Evolutionary conservation across 2,888 invertebrate genomes (phyloP), one percentile per base, ranked within the genome.

Genomic region (Drosophila formosana): DNA sequence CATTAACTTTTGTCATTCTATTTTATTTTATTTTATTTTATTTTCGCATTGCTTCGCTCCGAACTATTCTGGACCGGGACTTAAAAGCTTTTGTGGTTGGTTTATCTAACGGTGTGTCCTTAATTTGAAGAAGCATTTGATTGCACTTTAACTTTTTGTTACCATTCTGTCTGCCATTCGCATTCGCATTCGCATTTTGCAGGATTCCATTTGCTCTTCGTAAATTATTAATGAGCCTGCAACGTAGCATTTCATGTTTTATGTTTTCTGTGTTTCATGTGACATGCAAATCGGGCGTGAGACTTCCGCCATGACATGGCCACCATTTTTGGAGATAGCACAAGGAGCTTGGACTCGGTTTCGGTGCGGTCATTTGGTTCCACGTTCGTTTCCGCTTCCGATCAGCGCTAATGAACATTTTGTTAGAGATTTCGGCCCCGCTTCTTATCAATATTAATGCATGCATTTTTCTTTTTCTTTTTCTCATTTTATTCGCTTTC

Each of bases 391-490:
- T 88, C 82, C 86, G 76, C 50, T 80, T 89, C 79, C 80, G 88
- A 89, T 88, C 78, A 73, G 65, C 86, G 75, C 84, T 88, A 88
- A 87, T 88, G 90, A 87, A 82, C 74, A 76, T 82, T 85, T 71
- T 64, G 82, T 69, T 68, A 60, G 66, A 47, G 61, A 41, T 41
- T 39, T 52, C 23, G 53, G n/a, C 50, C 13, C n/a, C 52, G 57
- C 51, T 68, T 64, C 71, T 80, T 83, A 83, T 83, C 83, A 65
- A 65, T 72, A 66, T 80, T 88, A 88, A 83, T 83, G 83, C 81
- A 86, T 88, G 84, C 84, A 72, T 66, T 75, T 88, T 82, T 57
- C 65, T 76, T 75, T 88, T 82, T 57, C 65, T 76, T 57, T 76
- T 57, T 37, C 11, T 11, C 37, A 4, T 37, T 37, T 37, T 37